phyloP scores from a whole-genome alignment of 1,140 invertebrate genomes.

The Spodoptera frugiperda region DNA sequence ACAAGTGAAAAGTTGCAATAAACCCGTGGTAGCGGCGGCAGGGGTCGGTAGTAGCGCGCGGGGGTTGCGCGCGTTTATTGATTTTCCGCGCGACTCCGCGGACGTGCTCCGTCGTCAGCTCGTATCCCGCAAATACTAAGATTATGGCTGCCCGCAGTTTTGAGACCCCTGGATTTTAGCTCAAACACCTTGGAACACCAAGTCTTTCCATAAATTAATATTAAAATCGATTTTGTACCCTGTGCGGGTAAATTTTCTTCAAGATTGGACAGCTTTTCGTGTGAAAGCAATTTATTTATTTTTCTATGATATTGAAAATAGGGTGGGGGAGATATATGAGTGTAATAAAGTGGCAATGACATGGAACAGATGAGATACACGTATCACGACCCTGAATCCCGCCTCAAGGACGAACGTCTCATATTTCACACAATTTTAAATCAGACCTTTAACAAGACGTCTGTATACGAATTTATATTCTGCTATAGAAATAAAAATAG shows the following conservation, averaged over 20 bases:
- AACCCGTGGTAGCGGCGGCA: slow-evolving; percentile 46
- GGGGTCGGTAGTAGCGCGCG: slow-evolving; percentile 46
- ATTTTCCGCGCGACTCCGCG: slow-evolving; percentile 64
- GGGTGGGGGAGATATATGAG: neutral
- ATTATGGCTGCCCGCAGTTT: slow-evolving; percentile 56
- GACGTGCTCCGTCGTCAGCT: slow-evolving; percentile 55
- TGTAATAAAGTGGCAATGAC: slow-evolving; percentile 20
- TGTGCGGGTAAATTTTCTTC: neutral
- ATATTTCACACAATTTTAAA: neutral
- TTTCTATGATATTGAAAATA: neutral
- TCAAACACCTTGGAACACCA: neutral
- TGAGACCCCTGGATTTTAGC: slow-evolving; percentile 2
- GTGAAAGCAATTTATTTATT: slow-evolving; percentile 14
- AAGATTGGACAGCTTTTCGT: slow-evolving; percentile 3
- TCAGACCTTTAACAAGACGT: no score
- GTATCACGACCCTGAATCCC: slow-evolving; percentile 5
- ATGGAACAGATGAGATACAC: slow-evolving; percentile 4
- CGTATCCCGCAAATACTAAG: slow-evolving; percentile 66
- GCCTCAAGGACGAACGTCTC: slow-evolving; percentile 5
- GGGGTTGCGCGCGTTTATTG: slow-evolving; percentile 79
- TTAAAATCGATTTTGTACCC: neutral
- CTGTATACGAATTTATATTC: no score
- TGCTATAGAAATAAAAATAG: no score
- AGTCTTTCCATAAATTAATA: slow-evolving; percentile 17
- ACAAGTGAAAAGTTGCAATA: slow-evolving; percentile 61